Base-by-base conservation (phyloP, 2,797 vertebrate genomes). In the Anolis apletophallus region DNA sequence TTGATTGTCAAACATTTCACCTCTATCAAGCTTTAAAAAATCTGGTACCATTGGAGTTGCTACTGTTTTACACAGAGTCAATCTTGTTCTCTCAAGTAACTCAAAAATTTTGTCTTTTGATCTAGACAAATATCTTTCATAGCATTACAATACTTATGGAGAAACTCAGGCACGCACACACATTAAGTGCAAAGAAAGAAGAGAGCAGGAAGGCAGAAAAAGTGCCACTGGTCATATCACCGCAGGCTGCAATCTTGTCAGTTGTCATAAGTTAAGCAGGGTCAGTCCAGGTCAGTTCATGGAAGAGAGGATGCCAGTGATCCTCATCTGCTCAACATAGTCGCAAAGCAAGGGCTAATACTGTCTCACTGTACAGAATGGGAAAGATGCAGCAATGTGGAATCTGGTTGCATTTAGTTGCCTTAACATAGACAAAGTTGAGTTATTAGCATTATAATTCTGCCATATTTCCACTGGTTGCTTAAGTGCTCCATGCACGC, bases 211-310 rank as follows among this genome's bases (percentile, higher is more conserved):
- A 0, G 32, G 88, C 74, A 3, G 71, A 55, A 81, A 23, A 5
- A 74, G 52, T 1, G 61, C 46, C 76, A 23, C 19, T 77, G 79
- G 84, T 76, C 0, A 0, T 23, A 1, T 84, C 73, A 83, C 50
- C 54, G 83, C 23, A 0, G 82, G 82, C 87, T 91, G 75, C 50
- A 80, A 55, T 80, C 32, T 50, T 81, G 72, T 46, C 67, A 64
- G 9, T 73, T 78, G 73, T 26, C 0, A 0, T 40, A 80, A 59
- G 46, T 46, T 52, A 0, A 0, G 0, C 14, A 75, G 29, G 80
- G 57, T 32, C 0, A 0, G 87, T 61, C 73, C 55, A 72, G 78
- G 78, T n/a, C 75, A 57, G 29, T 55, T 79, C 80, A 40, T 79
- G 85, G 14, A 0, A 80, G 54, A 77, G 6, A 52, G 68, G 75